phyloP scores from a whole-genome alignment of 2,113 vertebrate species.

The Ochotona curzoniae region DNA sequence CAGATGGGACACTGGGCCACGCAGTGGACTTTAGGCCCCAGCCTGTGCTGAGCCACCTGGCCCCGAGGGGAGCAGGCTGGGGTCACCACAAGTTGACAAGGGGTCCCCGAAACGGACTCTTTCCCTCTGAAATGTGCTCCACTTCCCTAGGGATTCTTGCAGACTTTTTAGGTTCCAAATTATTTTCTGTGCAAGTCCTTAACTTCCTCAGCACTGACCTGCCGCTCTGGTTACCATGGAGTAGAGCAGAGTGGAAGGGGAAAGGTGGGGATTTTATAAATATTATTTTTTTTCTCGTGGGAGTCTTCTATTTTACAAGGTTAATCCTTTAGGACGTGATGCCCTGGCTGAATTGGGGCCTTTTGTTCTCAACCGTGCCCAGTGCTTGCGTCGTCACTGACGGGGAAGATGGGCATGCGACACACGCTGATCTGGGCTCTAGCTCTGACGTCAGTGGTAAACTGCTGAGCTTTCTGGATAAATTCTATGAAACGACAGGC shows the following conservation, averaged over 20 bases:
- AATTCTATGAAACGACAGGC: not conserved
- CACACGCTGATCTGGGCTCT: not conserved
- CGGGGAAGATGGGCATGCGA: not conserved
- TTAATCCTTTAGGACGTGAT: too few relatives aligned
- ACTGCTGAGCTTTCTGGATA: slow-evolving; percentile 19
- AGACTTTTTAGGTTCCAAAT: slow-evolving; percentile 5
- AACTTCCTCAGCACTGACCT: not conserved
- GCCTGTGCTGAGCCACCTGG: not conserved
- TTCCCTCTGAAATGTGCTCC: not conserved
- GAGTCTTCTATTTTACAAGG: slow-evolving; percentile 60
- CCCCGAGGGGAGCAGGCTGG: not conserved
- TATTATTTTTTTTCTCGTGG: slow-evolving; percentile 58
- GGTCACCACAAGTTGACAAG: not conserved
- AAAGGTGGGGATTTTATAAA: slow-evolving; percentile 19
- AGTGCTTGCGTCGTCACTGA: not conserved
- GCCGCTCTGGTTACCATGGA: not conserved
- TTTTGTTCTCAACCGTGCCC: not conserved
- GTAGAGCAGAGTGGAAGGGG: not conserved
- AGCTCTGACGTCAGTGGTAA: not conserved
- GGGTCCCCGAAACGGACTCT: not conserved
- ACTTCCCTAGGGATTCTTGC: not conserved
- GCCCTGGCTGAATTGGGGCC: not conserved
- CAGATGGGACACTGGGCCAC: not conserved
- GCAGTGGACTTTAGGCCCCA: not conserved
- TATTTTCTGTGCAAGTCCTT: not conserved